Base-by-base conservation (phyloP, 2,888 invertebrate species). In the Agonopterix subpropinquella region DNA sequence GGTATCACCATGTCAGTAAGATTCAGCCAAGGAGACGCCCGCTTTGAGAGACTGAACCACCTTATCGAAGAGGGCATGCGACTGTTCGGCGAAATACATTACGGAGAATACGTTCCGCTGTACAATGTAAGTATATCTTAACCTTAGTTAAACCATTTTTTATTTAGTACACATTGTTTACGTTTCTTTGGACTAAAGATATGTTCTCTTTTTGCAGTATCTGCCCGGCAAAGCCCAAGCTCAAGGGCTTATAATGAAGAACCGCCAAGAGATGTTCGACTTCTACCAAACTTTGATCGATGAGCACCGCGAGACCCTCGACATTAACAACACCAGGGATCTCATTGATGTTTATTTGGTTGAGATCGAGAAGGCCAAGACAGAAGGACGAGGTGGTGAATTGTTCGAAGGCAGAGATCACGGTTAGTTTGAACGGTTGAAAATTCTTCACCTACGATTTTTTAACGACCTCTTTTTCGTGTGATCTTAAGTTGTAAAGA, bases 41-140 rank as follows among this genome's bases (percentile, higher is more conserved):
- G 93, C 47, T 97, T 97, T 80, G 89, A 91, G 47, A 90, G 95
- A 49, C 94, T 96, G 66, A 96, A 95, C 90, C 87, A 90, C 57
- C 89, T 96, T n/a, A 96, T 97, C 65, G 96, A 96, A 67, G 97
- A 97, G 81, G 97, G 97, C 36, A 97, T 97, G 92, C 90, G 92
- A 50, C 89, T 97, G 0, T 96, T 97, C 68, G 95, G 96, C 8
- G 92, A 94, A 65, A 91, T 96, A 43, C 93, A 93, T 59, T 92
- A 93, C 7, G 93, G 95, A 48, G 95, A 96, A 76, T 96, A 96
- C 70, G 91, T 97, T 55, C 96, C 97, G 3, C 89, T 94, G 1
- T 90, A 96, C 68, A 91, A 92, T 57, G 89, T 89, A 77, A 73
- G 82, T 74, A 55, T 36, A 48, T n/a, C 9, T 39, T 39, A 39